A percentile compares a stretch with the other conserved stretches of the same genome.
Evolutionary conservation across 2,888 invertebrate species (phyloP).

Genomic region (Lasioglossum oenotherae): DNA sequence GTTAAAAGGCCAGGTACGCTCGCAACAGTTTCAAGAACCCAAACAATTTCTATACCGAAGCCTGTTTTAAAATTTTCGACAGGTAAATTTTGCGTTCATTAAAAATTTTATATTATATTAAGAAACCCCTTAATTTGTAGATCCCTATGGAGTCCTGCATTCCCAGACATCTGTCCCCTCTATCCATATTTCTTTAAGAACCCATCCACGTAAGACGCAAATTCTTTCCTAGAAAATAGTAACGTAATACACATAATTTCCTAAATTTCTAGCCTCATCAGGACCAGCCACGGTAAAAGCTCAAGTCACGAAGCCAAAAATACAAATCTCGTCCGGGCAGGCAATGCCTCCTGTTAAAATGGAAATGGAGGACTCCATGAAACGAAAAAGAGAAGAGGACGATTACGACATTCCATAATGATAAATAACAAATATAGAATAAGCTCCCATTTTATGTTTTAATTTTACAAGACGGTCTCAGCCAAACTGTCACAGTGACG

Average conservation of each 20-base stretch:
- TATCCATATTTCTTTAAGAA: slow-evolving; percentile 61
- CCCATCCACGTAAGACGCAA: slow-evolving; percentile 55
- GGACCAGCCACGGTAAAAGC: slow-evolving; percentile 71
- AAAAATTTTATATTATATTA: not conserved
- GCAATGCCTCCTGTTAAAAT: slow-evolving; percentile 77
- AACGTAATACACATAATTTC: not conserved
- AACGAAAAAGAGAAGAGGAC: slow-evolving; percentile 82
- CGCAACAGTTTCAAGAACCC: slow-evolving; percentile 87
- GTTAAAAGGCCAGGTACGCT: slow-evolving; percentile 85
- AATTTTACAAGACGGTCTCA: slow-evolving; percentile 5
- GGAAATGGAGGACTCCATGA: slow-evolving; percentile 77
- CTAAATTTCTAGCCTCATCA: slow-evolving; percentile 61
- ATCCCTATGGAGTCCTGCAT: slow-evolving; percentile 53
- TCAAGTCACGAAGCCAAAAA: slow-evolving; percentile 79
- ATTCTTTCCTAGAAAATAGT: not conserved
- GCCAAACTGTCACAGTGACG: not conserved
- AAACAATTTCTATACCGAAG: slow-evolving; percentile 90
- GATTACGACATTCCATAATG: slow-evolving; percentile 80
- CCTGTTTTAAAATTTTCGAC: slow-evolving; percentile 90
- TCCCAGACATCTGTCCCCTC: slow-evolving; percentile 61
- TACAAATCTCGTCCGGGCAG: slow-evolving; percentile 78
- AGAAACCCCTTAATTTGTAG: slow-evolving; percentile 25
- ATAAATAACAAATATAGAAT: slow-evolving; percentile 2
- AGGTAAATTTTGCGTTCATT: slow-evolving; percentile 72
- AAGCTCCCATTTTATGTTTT: slow-evolving; percentile 23